Evolutionary conservation across 1,140 invertebrate genomes (phyloP).

Genomic region (Scaptomyza hsui): DNA sequence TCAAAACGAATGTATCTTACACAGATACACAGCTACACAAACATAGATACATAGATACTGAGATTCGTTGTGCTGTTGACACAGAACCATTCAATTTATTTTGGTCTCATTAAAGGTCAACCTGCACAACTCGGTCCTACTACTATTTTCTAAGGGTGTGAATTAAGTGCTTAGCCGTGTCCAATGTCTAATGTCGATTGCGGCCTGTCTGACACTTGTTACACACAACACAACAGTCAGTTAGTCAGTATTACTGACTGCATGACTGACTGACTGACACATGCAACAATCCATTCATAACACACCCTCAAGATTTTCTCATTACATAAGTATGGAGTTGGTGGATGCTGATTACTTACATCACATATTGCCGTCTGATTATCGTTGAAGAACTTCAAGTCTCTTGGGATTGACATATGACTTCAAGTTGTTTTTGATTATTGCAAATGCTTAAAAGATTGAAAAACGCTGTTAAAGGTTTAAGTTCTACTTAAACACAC

Average conservation of each 20-base stretch:
- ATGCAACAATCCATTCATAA: conserved; percentile 30
- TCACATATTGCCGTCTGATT: neutral
- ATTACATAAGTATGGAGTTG: neutral
- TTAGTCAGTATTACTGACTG: conserved; percentile 10
- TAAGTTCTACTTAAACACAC: neutral
- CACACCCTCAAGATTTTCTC: conserved; percentile 4
- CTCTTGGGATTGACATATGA: conserved; percentile 42
- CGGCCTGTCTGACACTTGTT: conserved; percentile 68
- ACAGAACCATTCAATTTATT: conserved; percentile 74
- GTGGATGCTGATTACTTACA: conserved; percentile 15
- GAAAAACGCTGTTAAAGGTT: neutral
- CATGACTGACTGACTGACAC: conserved; percentile 34
- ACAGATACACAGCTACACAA: conserved; percentile 37
- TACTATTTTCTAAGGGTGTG: conserved; percentile 53
- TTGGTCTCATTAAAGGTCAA: conserved; percentile 71
- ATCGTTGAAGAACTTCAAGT: conserved; percentile 9
- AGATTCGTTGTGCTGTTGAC: conserved; percentile 70
- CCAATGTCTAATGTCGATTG: conserved; percentile 68
- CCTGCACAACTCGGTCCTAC: conserved; percentile 38
- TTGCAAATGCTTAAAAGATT: conserved; percentile 4
- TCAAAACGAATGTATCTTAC: conserved; percentile 47
- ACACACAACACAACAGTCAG: conserved; percentile 32
- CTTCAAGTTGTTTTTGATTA: conserved; percentile 60
- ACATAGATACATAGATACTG: neutral
- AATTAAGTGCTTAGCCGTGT: conserved; percentile 77